phyloP scores from a whole-genome alignment of 2,113 vertebrate genomes.

The Callopanchax toddi region DNA sequence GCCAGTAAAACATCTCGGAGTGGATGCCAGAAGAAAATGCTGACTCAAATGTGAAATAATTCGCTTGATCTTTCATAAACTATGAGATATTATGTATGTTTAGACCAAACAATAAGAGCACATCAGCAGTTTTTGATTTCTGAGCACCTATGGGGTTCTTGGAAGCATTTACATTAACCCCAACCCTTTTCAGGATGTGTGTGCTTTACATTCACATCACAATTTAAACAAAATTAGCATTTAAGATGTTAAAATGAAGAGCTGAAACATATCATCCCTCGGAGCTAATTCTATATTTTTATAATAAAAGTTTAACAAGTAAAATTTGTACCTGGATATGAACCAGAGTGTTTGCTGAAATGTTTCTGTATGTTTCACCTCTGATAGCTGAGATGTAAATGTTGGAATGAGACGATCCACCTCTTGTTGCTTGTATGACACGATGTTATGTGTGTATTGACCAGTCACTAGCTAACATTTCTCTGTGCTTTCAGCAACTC shows the following conservation, averaged over 20 bases:
- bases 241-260: background rate
- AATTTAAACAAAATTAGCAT: background rate
- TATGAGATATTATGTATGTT: background rate
- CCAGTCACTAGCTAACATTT: slow-evolving; percentile 71
- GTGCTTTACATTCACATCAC: background rate
- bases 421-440: slow-evolving; percentile 57
- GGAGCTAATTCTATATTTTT: background rate
- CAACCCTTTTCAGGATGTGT: no score
- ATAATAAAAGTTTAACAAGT: background rate
- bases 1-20: no score
- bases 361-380: background rate
- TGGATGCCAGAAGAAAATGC: no score
- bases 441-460: slow-evolving; percentile 65
- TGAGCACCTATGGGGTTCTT: background rate
- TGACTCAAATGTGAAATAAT: slow-evolving; percentile 1
- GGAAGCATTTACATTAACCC: no score
- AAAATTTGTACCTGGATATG: background rate
- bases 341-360: slow-evolving; percentile 9
- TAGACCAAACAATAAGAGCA: no score
- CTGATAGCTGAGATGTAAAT: slow-evolving; percentile 1
- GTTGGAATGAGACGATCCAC: slow-evolving; percentile 39
- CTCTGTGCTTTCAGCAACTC: slow-evolving; percentile 85
- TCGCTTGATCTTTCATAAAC: background rate
- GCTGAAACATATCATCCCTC: background rate
- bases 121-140: background rate